Evolutionary conservation across 2,113 vertebrate genomes (phyloP).

Genomic region (Chlorodrepanis virens): DNA sequence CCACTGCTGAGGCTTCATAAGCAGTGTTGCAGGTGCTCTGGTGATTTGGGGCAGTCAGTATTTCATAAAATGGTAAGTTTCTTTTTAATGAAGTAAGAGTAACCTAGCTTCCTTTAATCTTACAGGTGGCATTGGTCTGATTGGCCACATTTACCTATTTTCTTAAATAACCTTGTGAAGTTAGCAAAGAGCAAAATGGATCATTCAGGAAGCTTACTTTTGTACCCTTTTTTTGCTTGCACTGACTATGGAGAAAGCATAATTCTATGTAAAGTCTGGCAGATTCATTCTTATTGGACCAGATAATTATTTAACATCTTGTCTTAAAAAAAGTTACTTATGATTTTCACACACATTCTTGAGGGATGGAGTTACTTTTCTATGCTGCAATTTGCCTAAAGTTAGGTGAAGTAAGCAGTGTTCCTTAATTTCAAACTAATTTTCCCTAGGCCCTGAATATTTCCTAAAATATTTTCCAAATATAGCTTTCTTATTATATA

Average conservation of each 20-base stretch:
- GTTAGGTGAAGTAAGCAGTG: not conserved
- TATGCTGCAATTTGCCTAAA: not conserved
- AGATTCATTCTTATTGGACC: not conserved
- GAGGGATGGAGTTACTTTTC: not conserved
- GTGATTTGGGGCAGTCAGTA: not conserved
- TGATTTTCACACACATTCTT: not conserved
- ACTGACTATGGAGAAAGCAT: not conserved
- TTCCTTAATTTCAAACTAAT: not conserved
- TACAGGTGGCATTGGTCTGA: not conserved
- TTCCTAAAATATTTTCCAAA: not conserved
- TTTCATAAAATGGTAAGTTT: not conserved
- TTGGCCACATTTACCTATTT: not conserved
- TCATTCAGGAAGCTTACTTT: not conserved
- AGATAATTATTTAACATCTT: not conserved
- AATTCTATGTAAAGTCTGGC: not conserved
- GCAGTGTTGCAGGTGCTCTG: not conserved
- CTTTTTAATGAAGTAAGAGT: rapidly evolving
- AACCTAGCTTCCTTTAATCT: rapidly evolving
- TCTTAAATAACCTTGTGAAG: not conserved
- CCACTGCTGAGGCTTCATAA: not conserved
- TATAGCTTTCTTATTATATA: not conserved
- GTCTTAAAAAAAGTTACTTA: not conserved
- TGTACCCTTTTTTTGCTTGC: not conserved
- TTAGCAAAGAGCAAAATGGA: not conserved
- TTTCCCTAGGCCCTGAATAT: not conserved